Percentiles rank a stretch among this genome's conserved stretches.
These are phyloP conservation scores for Antrozous pallidus DNA, from an alignment of 2,797 vertebrate species.

Conservation along the genomic window DNA sequence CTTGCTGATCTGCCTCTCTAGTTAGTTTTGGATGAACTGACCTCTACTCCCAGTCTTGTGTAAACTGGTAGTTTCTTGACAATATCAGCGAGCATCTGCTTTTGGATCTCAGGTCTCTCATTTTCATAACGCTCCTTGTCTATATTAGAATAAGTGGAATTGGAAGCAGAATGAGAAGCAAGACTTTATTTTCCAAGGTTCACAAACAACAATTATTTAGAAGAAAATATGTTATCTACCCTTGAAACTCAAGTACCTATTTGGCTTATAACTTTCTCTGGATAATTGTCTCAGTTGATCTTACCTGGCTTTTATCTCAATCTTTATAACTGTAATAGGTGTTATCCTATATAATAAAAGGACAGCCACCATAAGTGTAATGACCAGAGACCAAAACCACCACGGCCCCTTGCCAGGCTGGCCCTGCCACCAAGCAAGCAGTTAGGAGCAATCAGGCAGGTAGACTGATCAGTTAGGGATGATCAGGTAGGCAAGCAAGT, in stretches of 20 bases:
- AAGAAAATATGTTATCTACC: slow-evolving; percentile 24
- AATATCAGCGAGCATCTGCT: slow-evolving; percentile 92
- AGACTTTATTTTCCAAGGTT: slow-evolving; percentile 44
- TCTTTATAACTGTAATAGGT: background rate
- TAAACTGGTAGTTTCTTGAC: slow-evolving; percentile 93
- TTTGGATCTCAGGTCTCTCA: slow-evolving; percentile 93
- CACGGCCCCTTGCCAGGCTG: no score
- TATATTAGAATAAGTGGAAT: slow-evolving; percentile 94
- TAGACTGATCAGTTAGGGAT: no score
- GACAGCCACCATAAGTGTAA: no score
- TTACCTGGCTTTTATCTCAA: background rate
- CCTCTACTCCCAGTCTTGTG: slow-evolving; percentile 93
- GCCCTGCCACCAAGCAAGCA: no score
- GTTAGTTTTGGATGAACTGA: slow-evolving; percentile 69
- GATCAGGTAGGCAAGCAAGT: no score
- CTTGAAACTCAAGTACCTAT: background rate
- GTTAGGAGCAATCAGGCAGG: no score
- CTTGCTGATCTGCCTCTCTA: background rate
- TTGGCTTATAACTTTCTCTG: background rate
- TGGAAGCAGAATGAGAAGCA: slow-evolving; percentile 73
- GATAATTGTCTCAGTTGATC: slow-evolving; percentile 23
- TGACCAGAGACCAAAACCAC: no score
- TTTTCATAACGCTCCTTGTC: slow-evolving; percentile 95
- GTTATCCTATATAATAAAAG: background rate
- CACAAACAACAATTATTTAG: slow-evolving; percentile 18